Conservation (phyloP, 23 tunicate species). For the Botrylloides violaceus region DNA sequence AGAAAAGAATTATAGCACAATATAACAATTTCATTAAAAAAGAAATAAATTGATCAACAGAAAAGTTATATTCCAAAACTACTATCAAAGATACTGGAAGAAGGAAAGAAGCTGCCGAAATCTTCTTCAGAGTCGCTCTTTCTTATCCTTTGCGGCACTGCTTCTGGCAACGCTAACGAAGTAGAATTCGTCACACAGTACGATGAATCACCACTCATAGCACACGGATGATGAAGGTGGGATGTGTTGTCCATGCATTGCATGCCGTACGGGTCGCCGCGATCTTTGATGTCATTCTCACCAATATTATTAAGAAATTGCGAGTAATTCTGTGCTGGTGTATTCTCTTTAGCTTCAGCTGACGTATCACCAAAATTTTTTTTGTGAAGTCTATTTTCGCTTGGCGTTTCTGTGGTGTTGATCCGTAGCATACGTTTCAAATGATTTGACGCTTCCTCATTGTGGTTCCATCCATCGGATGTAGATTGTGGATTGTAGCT, state of each 20-base stretch:
- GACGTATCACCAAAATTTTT: neutral
- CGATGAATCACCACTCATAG: neutral
- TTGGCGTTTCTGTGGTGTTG: neutral
- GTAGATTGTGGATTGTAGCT: neutral
- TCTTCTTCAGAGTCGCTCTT: neutral
- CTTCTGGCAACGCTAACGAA: neutral
- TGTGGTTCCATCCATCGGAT: neutral
- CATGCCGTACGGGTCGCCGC: conserved; percentile 1
- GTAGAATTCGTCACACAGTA: neutral
- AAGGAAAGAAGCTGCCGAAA: conserved; percentile 15
- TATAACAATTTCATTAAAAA: neutral
- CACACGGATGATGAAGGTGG: neutral
- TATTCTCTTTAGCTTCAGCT: neutral
- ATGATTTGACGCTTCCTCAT: conserved; percentile 21
- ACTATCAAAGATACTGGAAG: conserved; percentile 11
- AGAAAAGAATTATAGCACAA: too few species aligned
- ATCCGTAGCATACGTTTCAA: conserved; percentile 6
- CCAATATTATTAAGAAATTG: too few species aligned
- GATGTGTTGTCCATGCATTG: too few species aligned
- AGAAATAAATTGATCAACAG: neutral
- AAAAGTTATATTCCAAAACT: conserved; percentile 1
- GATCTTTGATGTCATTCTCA: neutral
- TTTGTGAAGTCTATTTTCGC: neutral
- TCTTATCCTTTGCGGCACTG: neutral
- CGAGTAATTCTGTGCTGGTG: too few species aligned